Evolutionary conservation across 2,797 vertebrate genomes (phyloP).

Genomic region (Acipenser oxyrinchus): DNA sequence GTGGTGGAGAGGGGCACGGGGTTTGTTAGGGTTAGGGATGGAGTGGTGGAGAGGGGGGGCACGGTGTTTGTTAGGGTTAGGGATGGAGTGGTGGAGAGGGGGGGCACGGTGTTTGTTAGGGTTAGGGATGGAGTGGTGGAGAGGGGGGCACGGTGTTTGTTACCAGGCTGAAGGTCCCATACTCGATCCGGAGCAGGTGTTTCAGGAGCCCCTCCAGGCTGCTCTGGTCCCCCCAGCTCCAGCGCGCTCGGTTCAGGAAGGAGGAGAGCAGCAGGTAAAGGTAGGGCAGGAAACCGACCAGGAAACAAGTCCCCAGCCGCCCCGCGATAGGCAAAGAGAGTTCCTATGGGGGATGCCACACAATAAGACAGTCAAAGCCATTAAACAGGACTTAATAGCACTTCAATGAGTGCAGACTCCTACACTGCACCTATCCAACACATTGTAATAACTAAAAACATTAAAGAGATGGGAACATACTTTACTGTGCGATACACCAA

Average conservation of each 20-base stretch:
- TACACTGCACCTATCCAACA: too few relatives aligned
- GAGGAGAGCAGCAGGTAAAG: slow-evolving; percentile 84
- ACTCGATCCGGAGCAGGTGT: slow-evolving; percentile 89
- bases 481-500: too few relatives aligned
- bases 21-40: not conserved
- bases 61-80: slow-evolving; percentile 2
- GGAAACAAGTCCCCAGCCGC: slow-evolving; percentile 66
- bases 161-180: slow-evolving; percentile 89
- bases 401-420: too few relatives aligned
- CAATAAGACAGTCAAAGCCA: not conserved
- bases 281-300: slow-evolving; percentile 79
- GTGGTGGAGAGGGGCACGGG: too few relatives aligned
- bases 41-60: slow-evolving; percentile 4
- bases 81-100: not conserved
- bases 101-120: too few relatives aligned
- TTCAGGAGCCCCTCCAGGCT: slow-evolving; percentile 77
- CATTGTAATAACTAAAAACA: too few relatives aligned
- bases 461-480: too few relatives aligned
- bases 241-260: slow-evolving; percentile 74
- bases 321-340: slow-evolving; percentile 55
- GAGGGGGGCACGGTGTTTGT: not conserved
- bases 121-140: not conserved
- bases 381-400: too few relatives aligned
- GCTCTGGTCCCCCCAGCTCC: slow-evolving; percentile 98
- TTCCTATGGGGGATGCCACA: slow-evolving; percentile 56